Evolutionary conservation across 1,140 invertebrate genomes (phyloP).

Genomic region (Callitettix versicolor): DNA sequence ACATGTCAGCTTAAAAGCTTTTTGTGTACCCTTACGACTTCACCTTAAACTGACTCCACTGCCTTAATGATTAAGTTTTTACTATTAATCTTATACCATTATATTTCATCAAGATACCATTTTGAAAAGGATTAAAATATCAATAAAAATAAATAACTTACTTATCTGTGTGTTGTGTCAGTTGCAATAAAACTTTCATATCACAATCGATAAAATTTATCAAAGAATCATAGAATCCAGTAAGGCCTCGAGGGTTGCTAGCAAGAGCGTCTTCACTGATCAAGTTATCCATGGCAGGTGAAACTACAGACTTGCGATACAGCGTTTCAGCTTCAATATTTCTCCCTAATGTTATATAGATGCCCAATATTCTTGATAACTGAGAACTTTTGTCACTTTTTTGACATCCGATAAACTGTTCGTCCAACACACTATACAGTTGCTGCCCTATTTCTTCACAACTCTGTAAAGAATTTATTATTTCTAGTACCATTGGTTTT

Average conservation of each 20-base stretch:
- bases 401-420: constrained; percentile 18
- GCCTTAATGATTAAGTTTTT: too few relatives aligned
- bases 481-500: too few relatives aligned
- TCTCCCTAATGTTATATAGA: constrained; percentile 20
- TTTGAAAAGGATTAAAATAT: too few relatives aligned
- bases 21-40: too few relatives aligned
- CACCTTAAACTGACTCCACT: too few relatives aligned
- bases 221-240: constrained; percentile 62
- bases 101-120: too few relatives aligned
- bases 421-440: constrained; percentile 11
- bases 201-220: constrained; percentile 52
- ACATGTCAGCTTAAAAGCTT: too few relatives aligned
- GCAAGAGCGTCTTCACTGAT: constrained; percentile 65
- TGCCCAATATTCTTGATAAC: constrained; percentile 1
- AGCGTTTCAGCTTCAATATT: constrained; percentile 17
- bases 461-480: constrained; percentile 21
- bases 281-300: constrained; percentile 56
- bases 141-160: constrained; percentile 13
- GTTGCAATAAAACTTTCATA: constrained; percentile 21
- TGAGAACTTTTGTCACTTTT: constrained; percentile 17
- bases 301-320: constrained; percentile 51
- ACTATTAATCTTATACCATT: too few relatives aligned
- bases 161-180: constrained; percentile 15
- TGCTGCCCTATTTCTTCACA: constrained; percentile 16
- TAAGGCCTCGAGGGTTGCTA: constrained; percentile 55